Evolutionary conservation across 2,113 vertebrate species (phyloP), one percentile per base, ranked within the genome.

Genomic region (Uria lomvia): DNA sequence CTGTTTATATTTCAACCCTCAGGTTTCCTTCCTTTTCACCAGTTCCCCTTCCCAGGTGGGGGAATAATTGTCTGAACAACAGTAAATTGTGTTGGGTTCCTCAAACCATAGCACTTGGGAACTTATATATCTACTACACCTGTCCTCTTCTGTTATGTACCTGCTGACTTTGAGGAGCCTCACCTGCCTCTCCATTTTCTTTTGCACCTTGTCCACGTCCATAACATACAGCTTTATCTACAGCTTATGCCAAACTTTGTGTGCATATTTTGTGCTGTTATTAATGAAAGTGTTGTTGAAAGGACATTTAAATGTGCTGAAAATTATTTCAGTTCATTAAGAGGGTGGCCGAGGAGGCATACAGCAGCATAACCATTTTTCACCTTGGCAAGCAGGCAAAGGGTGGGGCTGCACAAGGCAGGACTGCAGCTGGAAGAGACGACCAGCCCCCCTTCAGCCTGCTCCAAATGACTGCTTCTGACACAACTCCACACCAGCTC

Each of bases 151-250:
- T 49, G 11, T 49, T 49, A 49, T 49, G 21, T 22, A 49, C 47
- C 21, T 49, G 47, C 47, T 49, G 47, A 49, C 47, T 49, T 22
- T 49, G 21, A 49, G 47, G 21, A 49, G 6, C 47, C 21, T 49
- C 47, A 22, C 47, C 47, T 49, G 47, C 47, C 47, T 30, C 34
- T 38, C 6, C 19, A 20, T 8, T 52, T 68, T 38, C 50, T 29
- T 56, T 24, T 45, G 21, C 73, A 84, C 9, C 66, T 36, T 56
- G 32, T 29, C 40, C 43, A 47, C 4, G 9, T 27, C 47, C 38
- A 47, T 3, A 29, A 4, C 32, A 22, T 0, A 38, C 12, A 32
- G 9, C 17, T 71, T 53, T 23, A 56, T 3, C 3, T 3, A 73
- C 18, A 52, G 34, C 11, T 79, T 14, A 27, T 15, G 1, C 50